These are phyloP conservation scores for Tipula vernalis DNA, from an alignment of 2,888 invertebrate genomes.

Conservation along the genomic window DNA sequence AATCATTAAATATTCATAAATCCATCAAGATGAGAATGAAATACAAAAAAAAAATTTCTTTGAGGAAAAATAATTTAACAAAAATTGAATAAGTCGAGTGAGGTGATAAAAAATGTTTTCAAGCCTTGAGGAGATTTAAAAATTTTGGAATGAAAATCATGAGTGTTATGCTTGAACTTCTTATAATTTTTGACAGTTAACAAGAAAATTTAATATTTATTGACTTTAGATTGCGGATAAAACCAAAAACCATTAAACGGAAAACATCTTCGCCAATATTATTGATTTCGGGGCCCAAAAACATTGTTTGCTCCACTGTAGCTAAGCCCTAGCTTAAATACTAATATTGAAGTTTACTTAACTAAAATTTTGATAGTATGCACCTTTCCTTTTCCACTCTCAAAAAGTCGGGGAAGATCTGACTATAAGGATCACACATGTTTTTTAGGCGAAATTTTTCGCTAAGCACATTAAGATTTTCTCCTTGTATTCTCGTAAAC, in stretches of 20 bases:
- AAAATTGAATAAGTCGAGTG: neutral
- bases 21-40: neutral
- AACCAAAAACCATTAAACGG: neutral
- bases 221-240: neutral
- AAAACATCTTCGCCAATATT: neutral
- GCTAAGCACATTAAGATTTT: too few relatives aligned
- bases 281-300: too few relatives aligned
- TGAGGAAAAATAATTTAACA: neutral
- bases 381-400: too few relatives aligned
- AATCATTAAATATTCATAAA: slow-evolving; percentile 4
- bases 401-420: too few relatives aligned
- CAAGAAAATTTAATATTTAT: neutral
- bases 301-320: too few relatives aligned
- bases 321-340: too few relatives aligned
- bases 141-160: neutral
- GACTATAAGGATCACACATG: too few relatives aligned
- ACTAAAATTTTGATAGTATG: too few relatives aligned
- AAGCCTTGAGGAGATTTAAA: neutral
- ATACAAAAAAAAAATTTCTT: neutral
- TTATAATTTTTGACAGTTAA: neutral
- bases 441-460: too few relatives aligned
- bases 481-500: too few relatives aligned
- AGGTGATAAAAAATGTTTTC: neutral
- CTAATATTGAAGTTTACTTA: too few relatives aligned
- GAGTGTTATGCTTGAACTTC: neutral